Evolutionary conservation across 2,888 invertebrate species (phyloP).

Genomic region (Epirrhoe alternata): DNA sequence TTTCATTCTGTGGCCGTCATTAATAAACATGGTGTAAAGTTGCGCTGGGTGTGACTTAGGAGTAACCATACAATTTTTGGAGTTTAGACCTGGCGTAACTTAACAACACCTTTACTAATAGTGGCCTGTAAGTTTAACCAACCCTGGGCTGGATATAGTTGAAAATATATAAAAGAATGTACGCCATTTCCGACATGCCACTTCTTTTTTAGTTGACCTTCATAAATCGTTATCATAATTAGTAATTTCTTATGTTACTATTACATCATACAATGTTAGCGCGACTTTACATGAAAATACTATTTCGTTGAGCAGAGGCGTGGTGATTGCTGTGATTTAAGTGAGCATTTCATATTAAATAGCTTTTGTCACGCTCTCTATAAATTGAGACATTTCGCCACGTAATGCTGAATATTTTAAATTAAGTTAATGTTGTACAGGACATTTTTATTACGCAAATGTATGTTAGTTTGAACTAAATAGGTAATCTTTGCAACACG

Average conservation of each 20-base stretch:
- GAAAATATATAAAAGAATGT: conserved; percentile 14
- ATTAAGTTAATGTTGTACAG: conserved; percentile 51
- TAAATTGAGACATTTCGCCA: conserved; percentile 75
- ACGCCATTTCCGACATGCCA: conserved; percentile 33
- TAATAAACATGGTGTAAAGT: too few species aligned
- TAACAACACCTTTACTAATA: too few species aligned
- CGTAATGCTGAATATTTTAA: conserved; percentile 51
- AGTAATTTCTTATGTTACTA: conserved; percentile 53
- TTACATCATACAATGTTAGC: conserved; percentile 58
- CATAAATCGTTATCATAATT: conserved; percentile 58
- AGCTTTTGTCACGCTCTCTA: conserved; percentile 72
- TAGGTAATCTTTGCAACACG: conserved; percentile 29
- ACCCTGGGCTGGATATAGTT: not conserved
- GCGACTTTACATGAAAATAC: conserved; percentile 69
- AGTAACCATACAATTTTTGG: too few species aligned
- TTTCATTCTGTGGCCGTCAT: too few species aligned
- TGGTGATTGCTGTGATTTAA: conserved; percentile 70
- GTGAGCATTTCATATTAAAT: conserved; percentile 69
- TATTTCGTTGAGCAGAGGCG: conserved; percentile 64
- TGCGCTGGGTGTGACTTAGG: too few species aligned
- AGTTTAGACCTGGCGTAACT: too few species aligned
- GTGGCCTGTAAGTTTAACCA: too few species aligned
- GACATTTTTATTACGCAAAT: conserved; percentile 45
- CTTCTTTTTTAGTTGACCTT: conserved; percentile 40
- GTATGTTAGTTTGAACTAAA: conserved; percentile 27